These are phyloP conservation scores for Anser cygnoides DNA, from an alignment of 2,113 vertebrate genomes.

Conservation along the genomic window DNA sequence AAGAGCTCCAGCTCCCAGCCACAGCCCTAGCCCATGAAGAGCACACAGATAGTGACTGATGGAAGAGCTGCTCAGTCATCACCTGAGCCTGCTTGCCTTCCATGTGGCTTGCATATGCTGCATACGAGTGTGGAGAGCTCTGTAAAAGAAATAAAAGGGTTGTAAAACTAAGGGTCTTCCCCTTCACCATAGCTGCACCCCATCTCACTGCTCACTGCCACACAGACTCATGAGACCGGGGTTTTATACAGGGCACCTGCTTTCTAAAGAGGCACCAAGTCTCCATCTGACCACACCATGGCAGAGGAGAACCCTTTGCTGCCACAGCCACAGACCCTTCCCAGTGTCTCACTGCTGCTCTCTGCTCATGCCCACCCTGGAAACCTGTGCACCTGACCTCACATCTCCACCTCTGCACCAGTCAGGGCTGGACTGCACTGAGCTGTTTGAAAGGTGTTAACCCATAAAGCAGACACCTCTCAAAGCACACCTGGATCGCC, in stretches of 20 bases:
- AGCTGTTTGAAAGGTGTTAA: not conserved
- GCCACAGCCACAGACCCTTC: not conserved
- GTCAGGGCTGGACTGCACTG: accelerated
- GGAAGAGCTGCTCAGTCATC: accelerated
- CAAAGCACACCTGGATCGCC: not conserved
- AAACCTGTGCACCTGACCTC: not conserved
- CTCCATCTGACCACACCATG: not conserved
- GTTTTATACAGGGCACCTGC: not conserved
- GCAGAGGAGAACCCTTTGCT: not conserved
- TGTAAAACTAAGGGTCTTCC: not conserved
- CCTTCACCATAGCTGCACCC: not conserved
- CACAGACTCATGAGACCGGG: not conserved
- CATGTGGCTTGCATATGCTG: not conserved
- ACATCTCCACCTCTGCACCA: accelerated
- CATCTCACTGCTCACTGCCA: not conserved
- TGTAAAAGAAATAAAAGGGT: not conserved
- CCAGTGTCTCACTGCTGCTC: accelerated
- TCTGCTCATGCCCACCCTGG: not conserved
- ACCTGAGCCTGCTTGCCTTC: not conserved
- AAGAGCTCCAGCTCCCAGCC: not conserved
- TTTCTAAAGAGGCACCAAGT: not conserved
- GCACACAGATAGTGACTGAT: not conserved
- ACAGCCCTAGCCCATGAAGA: not conserved
- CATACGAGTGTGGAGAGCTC: not conserved
- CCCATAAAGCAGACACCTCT: not conserved